Conservation (phyloP, 2,797 vertebrate species). For the Glyptemys insculpta region DNA sequence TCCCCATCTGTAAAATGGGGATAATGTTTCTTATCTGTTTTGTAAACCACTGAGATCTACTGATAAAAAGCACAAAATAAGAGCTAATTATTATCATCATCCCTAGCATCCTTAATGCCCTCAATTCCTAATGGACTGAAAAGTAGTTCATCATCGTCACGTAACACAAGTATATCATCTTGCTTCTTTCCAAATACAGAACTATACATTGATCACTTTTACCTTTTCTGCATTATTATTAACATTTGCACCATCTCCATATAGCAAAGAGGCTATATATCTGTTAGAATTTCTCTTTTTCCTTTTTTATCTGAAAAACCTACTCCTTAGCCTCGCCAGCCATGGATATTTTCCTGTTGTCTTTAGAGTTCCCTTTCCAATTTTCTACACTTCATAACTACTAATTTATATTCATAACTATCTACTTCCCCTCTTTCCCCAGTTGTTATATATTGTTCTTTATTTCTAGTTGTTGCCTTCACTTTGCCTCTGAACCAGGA, state of each 20-base stretch:
- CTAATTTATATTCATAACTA: background rate
- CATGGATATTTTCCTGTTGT: background rate
- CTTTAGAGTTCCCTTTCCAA: background rate
- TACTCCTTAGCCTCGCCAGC: background rate
- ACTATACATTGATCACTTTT: background rate
- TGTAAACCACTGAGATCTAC: background rate
- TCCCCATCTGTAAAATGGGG: background rate
- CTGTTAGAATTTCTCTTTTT: background rate
- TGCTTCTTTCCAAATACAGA: background rate
- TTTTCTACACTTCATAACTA: background rate
- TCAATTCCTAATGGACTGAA: background rate
- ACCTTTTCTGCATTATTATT: background rate
- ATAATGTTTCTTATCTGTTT: background rate
- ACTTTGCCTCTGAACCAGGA: slow-evolving; percentile 2
- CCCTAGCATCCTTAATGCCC: background rate
- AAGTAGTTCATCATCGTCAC: background rate
- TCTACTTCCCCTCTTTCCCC: background rate
- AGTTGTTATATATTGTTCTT: background rate
- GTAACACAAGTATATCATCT: background rate
- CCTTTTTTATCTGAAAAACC: background rate
- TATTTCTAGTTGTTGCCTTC: background rate
- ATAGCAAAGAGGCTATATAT: background rate
- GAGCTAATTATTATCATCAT: background rate
- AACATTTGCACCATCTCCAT: background rate
- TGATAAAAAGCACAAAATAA: background rate